Conservation (phyloP, 2,797 vertebrate species). For the Chelmon rostratus region DNA sequence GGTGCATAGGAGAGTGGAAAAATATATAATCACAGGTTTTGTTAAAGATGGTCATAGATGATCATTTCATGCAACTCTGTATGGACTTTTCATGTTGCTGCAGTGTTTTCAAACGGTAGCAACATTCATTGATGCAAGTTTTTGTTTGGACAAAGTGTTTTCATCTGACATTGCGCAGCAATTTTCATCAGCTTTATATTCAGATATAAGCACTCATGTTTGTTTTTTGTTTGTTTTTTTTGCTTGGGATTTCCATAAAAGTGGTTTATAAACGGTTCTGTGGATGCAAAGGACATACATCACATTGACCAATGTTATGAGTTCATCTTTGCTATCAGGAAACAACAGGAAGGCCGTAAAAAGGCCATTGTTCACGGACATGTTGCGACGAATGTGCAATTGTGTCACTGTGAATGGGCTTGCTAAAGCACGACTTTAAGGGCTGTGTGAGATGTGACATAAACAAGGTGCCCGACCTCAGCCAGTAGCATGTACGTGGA, state of each 20-base stretch:
- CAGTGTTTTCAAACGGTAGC: background rate
- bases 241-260: conserved; percentile 17
- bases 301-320: background rate
- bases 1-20: no score
- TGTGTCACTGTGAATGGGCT: conserved; percentile 31
- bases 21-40: no score
- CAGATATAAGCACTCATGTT: background rate
- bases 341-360: conserved; percentile 49
- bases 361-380: conserved; percentile 40
- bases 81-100: background rate
- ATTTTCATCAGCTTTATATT: no score
- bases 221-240: background rate
- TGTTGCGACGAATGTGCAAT: conserved; percentile 29
- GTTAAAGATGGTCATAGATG: no score
- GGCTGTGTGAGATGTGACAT: background rate
- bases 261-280: conserved; percentile 5
- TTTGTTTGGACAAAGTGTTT: no score
- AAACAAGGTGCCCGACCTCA: conserved; percentile 8
- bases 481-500: background rate
- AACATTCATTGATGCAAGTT: background rate
- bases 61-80: no score
- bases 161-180: no score
- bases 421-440: background rate
- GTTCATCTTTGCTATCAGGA: conserved; percentile 27
- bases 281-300: conserved; percentile 12